Base-by-base conservation (phyloP, 1,140 invertebrate genomes). In the Conus ventricosus region DNA sequence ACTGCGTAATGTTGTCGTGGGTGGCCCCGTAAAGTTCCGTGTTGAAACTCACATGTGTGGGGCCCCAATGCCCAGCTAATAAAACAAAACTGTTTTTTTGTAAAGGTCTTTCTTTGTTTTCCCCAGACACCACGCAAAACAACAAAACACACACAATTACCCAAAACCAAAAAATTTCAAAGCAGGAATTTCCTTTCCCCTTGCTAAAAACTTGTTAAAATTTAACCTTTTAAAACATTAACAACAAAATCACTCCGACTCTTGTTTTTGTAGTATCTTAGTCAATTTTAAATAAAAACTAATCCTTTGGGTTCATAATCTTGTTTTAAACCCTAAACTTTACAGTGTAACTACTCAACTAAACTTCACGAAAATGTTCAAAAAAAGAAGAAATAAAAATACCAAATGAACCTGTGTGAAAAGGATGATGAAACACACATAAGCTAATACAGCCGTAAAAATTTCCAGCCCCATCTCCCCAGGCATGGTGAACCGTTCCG, bases 401-500 rank as follows among this genome's bases (percentile, higher is more conserved):
- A 39, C 39, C 39, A 39, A 39, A 39, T 39, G 39, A 39, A 39
- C 39, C 39, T 39, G 3, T 39, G 39, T 39, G 39, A 39, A 39
- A 39, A 39, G 39, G 39, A 39, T 39, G 39, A 39, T 39, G 39
- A 39, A 39, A 39, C 39, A 20, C 20, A 23, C 67, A 71, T 71
- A 13, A 71, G 20, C 20, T 23, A 20, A 82, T 13, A n/a, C 80
- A 88, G 87, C 98, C 98, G 95, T 98, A 99, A 96, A 97, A 97
- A 93, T 98, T 96, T 87, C 96, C 97, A 17, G 39, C 25, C 51
- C 98, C 97, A 2, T 97, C 97, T 23, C 96, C 96, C 96, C 95
- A 10, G 98, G 98, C 98, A 99, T 99, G 54, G 96, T 97, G 95
- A 99, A 99, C 88, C 98, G 82, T 97, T 96, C 90, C 97, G 96